These are phyloP conservation scores for Anhinga anhinga DNA, from an alignment of 2,113 vertebrate species.

Conservation along the genomic window DNA sequence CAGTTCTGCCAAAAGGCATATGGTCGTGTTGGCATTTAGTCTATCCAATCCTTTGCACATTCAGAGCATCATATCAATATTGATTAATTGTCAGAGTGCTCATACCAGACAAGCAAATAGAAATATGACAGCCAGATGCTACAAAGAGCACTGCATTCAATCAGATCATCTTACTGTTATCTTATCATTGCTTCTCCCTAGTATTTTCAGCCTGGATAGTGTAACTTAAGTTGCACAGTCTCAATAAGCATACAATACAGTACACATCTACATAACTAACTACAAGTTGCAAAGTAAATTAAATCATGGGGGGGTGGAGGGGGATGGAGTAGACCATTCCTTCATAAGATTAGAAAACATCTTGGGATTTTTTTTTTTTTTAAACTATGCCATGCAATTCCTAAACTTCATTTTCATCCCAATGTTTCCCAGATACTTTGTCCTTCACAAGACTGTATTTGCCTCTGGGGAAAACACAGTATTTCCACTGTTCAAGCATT, in stretches of 20 bases:
- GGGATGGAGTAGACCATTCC: background rate
- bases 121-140: background rate
- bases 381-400: background rate
- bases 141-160: background rate
- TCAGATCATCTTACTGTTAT: background rate
- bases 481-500: background rate
- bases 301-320: background rate
- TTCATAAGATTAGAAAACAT: background rate
- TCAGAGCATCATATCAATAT: background rate
- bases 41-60: background rate
- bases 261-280: background rate
- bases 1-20: background rate
- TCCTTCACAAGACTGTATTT: background rate
- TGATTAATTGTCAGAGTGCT: background rate
- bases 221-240: background rate
- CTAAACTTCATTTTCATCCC: background rate
- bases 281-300: background rate
- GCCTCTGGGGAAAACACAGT: background rate
- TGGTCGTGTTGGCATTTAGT: background rate
- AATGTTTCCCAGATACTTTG: background rate
- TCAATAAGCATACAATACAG: background rate
- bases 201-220: background rate
- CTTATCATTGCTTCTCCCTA: background rate
- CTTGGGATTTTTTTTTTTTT: background rate
- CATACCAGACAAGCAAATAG: rapidly evolving